Percentiles rank a stretch among this genome's conserved stretches.
These are phyloP conservation scores for Atta texana DNA, from an alignment of 1,140 invertebrate species.

Conservation along the genomic window DNA sequence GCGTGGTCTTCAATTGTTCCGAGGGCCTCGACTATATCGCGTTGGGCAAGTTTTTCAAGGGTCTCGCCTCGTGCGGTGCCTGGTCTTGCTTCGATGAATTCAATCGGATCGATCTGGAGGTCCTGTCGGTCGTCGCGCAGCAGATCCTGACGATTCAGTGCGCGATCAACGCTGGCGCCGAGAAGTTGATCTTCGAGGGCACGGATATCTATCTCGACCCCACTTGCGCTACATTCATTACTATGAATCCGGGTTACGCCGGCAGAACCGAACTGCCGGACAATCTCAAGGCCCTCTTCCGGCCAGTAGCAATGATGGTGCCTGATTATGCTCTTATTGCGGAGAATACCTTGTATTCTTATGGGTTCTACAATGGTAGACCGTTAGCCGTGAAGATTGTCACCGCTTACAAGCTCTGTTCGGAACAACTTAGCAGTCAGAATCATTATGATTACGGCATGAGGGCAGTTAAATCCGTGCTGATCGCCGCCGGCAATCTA, in stretches of 20 bases:
- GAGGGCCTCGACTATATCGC: constrained; percentile 97
- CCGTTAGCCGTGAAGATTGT: constrained; percentile 97
- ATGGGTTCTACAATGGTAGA: constrained; percentile 96
- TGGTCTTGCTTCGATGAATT: constrained; percentile 99
- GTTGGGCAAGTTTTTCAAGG: constrained; percentile 98
- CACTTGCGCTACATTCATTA: constrained; percentile 97
- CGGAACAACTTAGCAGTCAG: constrained; percentile 97
- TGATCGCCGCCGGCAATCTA: constrained; percentile 95
- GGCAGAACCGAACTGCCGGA: constrained; percentile 96
- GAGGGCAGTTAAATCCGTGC: constrained; percentile 95
- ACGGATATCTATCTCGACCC: constrained; percentile 94
- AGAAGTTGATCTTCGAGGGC: constrained; percentile 96
- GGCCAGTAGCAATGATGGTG: constrained; percentile 99
- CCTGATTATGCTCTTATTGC: constrained; percentile 98
- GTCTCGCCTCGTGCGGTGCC: constrained; percentile 97
- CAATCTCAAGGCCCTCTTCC: constrained; percentile 97
- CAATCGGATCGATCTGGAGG: constrained; percentile 94
- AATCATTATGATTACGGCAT: constrained; percentile 98
- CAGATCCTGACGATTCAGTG: constrained; percentile 94
- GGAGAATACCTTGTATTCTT: constrained; percentile 97
- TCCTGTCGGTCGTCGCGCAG: constrained; percentile 96
- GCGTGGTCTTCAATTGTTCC: constrained; percentile 98
- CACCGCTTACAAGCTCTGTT: constrained; percentile 96
- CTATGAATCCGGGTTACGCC: constrained; percentile 98
- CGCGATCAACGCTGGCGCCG: constrained; percentile 92